Percentiles rank a stretch among this genome's conserved stretches.
Evolutionary conservation across 2,113 vertebrate species (phyloP).

Genomic region (Ctenomys sociabilis): DNA sequence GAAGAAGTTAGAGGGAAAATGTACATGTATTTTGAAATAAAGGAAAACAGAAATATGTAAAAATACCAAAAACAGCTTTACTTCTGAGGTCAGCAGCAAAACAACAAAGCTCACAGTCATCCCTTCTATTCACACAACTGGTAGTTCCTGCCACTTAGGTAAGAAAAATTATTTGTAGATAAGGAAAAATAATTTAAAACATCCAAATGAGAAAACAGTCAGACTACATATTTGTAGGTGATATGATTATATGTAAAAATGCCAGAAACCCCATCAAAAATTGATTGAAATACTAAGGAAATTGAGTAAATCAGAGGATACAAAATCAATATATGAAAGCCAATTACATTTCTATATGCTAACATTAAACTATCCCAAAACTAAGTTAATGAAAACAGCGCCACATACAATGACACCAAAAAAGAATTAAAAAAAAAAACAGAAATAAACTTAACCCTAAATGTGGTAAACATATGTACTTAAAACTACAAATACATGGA

Average conservation of each 20-base stretch:
- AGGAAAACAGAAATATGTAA: not conserved
- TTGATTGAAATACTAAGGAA: not conserved
- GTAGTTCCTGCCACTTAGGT: not conserved
- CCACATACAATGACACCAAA: not conserved
- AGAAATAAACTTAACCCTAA: not conserved
- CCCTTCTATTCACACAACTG: not conserved
- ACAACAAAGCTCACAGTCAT: not conserved
- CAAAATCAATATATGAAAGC: not conserved
- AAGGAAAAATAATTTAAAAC: not conserved
- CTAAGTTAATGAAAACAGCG: not conserved
- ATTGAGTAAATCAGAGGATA: not conserved
- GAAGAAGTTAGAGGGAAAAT: not conserved
- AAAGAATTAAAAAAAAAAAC: not conserved
- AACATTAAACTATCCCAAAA: not conserved
- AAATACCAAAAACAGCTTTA: not conserved
- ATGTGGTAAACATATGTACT: not conserved
- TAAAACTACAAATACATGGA: not conserved
- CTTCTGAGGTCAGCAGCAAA: not conserved
- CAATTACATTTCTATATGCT: not conserved
- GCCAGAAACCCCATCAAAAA: not conserved
- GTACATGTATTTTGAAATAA: not conserved
- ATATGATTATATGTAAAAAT: not conserved
- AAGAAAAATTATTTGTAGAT: not conserved
- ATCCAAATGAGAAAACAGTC: not conserved
- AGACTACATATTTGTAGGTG: not conserved